Conservation (phyloP, 2,797 vertebrate genomes). For the Hozukius guyotensis region DNA sequence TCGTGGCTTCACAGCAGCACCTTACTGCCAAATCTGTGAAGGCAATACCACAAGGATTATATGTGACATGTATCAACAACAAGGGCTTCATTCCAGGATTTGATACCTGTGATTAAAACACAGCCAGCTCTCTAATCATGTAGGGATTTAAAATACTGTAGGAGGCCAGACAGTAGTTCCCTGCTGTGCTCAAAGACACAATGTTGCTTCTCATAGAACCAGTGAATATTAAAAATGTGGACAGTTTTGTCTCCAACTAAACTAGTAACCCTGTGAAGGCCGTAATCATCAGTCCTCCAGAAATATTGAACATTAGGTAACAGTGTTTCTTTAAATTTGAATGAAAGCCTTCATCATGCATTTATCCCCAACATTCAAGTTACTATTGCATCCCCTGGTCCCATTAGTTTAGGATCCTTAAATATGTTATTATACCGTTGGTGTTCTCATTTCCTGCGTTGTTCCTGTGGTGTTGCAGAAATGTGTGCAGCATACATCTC, state of each 20-base stretch:
- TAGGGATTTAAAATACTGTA: background rate
- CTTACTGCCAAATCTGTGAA: slow-evolving; percentile 84
- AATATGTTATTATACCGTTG: slow-evolving; percentile 75
- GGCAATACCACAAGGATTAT: background rate
- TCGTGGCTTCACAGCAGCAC: slow-evolving; percentile 84
- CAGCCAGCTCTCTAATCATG: background rate
- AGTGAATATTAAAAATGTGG: background rate
- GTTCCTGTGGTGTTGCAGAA: slow-evolving; percentile 78
- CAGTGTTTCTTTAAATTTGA: background rate
- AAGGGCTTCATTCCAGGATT: background rate
- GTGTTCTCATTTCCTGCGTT: slow-evolving; percentile 74
- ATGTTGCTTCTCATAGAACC: background rate
- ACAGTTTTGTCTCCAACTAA: background rate
- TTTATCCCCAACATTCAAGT: background rate
- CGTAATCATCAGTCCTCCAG: background rate
- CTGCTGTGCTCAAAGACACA: background rate
- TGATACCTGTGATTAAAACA: slow-evolving; percentile 1
- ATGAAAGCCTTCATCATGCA: background rate
- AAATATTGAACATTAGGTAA: background rate
- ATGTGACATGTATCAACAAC: background rate
- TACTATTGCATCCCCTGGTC: background rate
- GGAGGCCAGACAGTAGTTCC: background rate
- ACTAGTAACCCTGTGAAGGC: background rate
- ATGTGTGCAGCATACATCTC: slow-evolving; percentile 84
- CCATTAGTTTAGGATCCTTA: background rate